Percentiles rank a stretch among this genome's conserved stretches.
Conservation (phyloP, 2,113 vertebrate species). For the Hassar affinis region DNA sequence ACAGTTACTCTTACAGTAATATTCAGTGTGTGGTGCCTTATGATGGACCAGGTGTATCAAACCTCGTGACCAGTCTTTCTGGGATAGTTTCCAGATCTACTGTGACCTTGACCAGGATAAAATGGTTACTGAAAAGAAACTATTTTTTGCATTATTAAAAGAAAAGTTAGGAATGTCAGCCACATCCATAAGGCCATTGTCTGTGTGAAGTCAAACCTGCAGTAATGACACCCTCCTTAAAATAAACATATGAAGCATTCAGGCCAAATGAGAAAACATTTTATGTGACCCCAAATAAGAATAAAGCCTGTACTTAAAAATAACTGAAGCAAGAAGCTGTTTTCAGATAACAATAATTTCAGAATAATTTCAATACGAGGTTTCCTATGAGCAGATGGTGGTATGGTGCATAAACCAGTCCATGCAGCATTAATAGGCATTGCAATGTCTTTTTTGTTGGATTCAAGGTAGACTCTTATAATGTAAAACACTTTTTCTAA, state of each 20-base stretch:
- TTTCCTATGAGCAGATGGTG: neutral
- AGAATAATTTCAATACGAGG: too few species aligned
- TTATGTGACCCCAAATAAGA: neutral
- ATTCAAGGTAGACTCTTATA: neutral
- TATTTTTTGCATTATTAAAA: neutral
- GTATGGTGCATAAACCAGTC: neutral
- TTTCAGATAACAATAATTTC: neutral
- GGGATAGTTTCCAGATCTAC: neutral
- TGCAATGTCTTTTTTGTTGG: neutral
- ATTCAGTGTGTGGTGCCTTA: neutral
- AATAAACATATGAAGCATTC: neutral
- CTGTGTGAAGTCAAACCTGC: neutral
- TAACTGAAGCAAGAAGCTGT: neutral
- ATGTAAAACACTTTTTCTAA: neutral
- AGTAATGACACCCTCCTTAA: neutral
- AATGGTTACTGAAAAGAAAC: neutral
- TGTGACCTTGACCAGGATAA: neutral
- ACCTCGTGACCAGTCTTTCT: neutral
- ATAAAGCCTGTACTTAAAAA: neutral
- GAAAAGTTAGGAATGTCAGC: neutral
- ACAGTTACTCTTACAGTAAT: too few species aligned
- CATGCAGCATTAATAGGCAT: neutral
- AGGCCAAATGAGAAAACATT: neutral
- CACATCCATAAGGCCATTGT: neutral
- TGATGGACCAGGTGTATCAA: neutral